A percentile compares a stretch with the other conserved stretches of the same genome.
phyloP scores from a whole-genome alignment of 2,797 vertebrate genomes.

The Microctenopoma lineatum region DNA sequence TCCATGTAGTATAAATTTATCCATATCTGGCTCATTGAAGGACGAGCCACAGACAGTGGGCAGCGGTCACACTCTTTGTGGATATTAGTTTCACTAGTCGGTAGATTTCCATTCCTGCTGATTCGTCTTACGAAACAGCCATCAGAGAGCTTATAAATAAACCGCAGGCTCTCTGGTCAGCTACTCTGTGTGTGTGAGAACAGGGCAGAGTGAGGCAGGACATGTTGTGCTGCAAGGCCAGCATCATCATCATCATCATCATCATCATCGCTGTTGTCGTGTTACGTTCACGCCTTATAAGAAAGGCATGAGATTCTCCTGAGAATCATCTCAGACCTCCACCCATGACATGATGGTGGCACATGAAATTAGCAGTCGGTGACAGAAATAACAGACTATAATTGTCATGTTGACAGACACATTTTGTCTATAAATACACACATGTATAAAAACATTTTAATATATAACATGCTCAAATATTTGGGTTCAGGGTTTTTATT shows the following conservation, averaged over 20 bases:
- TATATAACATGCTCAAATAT: too few relatives aligned
- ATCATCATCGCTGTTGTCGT: neutral
- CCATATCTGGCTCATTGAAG: neutral
- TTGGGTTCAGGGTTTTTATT: too few relatives aligned
- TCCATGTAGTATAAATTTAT: neutral
- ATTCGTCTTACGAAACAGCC: constrained; percentile 52
- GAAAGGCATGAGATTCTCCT: constrained; percentile 11
- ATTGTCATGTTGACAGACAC: constrained; percentile 16
- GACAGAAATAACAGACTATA: constrained; percentile 41
- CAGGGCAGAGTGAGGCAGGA: constrained; percentile 44
- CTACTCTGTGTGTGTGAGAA: constrained; percentile 40
- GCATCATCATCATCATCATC: constrained; percentile 12
- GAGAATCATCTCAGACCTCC: constrained; percentile 28
- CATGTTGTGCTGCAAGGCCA: constrained; percentile 74
- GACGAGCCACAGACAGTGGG: neutral
- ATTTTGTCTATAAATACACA: constrained; percentile 1
- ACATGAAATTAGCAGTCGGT: constrained; percentile 30
- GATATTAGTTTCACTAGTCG: constrained; percentile 6
- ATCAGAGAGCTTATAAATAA: constrained; percentile 75
- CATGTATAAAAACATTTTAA: too few relatives aligned
- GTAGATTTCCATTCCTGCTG: constrained; percentile 52
- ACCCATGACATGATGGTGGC: neutral
- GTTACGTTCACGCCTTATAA: neutral
- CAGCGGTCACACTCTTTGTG: constrained; percentile 9
- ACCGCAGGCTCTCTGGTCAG: constrained; percentile 39